phyloP scores from a whole-genome alignment of 2,888 invertebrate species.

The Phortica okadai region DNA sequence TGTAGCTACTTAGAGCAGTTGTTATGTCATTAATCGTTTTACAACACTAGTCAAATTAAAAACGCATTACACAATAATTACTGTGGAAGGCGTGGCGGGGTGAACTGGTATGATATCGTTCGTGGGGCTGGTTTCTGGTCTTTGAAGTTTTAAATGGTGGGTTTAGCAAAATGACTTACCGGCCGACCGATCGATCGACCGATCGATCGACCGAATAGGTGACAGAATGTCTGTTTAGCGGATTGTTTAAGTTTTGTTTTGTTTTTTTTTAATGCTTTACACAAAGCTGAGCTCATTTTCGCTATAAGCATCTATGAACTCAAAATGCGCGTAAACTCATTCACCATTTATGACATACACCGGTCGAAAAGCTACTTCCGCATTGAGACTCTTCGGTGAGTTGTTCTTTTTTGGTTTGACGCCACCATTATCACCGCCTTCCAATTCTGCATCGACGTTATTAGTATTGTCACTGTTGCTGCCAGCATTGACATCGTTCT shows the following conservation, averaged over 20 bases:
- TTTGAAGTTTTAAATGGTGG: slow-evolving; percentile 26
- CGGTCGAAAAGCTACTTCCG: slow-evolving; percentile 71
- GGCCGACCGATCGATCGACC: neutral
- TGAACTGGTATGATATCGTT: slow-evolving; percentile 1
- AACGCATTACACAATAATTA: neutral
- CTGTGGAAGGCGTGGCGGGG: neutral
- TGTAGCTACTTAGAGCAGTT: slow-evolving; percentile 17
- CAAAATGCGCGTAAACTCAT: slow-evolving; percentile 74
- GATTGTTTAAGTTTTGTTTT: neutral
- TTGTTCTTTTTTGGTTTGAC: slow-evolving; percentile 40
- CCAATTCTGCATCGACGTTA: slow-evolving; percentile 42
- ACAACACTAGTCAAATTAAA: neutral
- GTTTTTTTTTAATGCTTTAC: slow-evolving; percentile 38
- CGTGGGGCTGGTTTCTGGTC: slow-evolving; percentile 37
- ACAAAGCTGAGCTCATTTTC: slow-evolving; percentile 71
- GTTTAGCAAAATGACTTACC: neutral
- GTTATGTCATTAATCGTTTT: slow-evolving; percentile 33
- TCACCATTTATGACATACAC: slow-evolving; percentile 73
- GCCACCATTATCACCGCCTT: slow-evolving; percentile 43
- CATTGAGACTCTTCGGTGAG: slow-evolving; percentile 66
- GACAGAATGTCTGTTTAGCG: neutral
- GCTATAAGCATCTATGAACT: slow-evolving; percentile 72
- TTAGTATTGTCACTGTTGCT: slow-evolving; percentile 35
- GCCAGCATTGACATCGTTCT: slow-evolving; percentile 16
- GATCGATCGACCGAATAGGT: neutral